Percentiles rank a stretch among this genome's conserved stretches.
Evolutionary conservation across 2,797 vertebrate genomes (phyloP).

Genomic region (Xiphorhynchus erythropygius): DNA sequence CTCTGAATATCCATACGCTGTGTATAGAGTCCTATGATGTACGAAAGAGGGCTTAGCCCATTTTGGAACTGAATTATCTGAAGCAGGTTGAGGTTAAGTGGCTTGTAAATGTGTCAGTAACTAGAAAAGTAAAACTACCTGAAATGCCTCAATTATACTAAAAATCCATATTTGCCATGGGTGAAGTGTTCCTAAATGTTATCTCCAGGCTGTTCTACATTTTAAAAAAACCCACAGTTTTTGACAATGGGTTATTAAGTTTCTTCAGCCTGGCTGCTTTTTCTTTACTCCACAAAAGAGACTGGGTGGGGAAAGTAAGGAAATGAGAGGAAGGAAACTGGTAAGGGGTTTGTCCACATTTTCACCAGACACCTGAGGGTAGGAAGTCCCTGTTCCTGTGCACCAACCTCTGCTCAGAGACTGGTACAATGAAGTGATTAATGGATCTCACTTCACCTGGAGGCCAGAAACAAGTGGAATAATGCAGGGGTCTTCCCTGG

Average conservation of each 20-base stretch:
- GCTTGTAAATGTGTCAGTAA: background rate
- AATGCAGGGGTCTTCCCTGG: background rate
- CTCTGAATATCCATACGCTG: background rate
- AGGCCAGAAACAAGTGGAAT: background rate
- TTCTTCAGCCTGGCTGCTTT: background rate
- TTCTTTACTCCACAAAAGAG: background rate
- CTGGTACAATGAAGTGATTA: background rate
- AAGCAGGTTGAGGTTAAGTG: background rate
- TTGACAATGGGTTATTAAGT: background rate
- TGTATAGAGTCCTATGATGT: background rate
- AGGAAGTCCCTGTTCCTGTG: background rate
- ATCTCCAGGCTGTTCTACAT: background rate
- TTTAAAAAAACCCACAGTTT: background rate
- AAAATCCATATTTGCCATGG: background rate
- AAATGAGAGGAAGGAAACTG: background rate
- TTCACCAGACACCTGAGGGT: background rate
- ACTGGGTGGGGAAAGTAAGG: background rate
- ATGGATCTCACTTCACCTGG: background rate
- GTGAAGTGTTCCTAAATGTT: background rate
- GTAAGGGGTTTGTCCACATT: background rate
- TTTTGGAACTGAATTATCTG: background rate
- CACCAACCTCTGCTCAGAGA: background rate
- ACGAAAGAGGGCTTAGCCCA: background rate
- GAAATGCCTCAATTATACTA: background rate
- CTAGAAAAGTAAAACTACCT: background rate